Conservation (phyloP, 2,888 invertebrate species). For the Lycaena phlaeas region DNA sequence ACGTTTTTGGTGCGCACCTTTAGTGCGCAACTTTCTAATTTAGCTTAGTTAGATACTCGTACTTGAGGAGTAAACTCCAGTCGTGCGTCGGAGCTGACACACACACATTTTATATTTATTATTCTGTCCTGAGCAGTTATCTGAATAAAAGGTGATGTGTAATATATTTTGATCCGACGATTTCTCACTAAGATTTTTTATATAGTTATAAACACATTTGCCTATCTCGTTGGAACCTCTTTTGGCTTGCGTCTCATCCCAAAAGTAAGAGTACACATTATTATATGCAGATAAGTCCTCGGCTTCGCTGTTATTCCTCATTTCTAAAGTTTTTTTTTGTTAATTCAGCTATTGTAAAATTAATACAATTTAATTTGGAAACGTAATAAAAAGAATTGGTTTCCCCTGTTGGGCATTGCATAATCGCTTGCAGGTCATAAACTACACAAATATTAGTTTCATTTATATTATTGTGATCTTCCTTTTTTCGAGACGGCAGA, state of each 20-base stretch:
- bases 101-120: no score
- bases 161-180: background rate
- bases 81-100: no score
- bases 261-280: slow-evolving; percentile 9
- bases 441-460: background rate
- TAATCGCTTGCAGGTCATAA: background rate
- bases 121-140: slow-evolving; percentile 20
- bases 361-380: background rate
- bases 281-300: slow-evolving; percentile 9
- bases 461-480: background rate
- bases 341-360: slow-evolving; percentile 13
- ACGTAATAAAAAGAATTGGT: background rate
- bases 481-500: background rate
- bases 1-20: no score
- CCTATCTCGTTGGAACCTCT: slow-evolving; percentile 21
- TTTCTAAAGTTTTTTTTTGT: slow-evolving; percentile 5
- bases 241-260: slow-evolving; percentile 18
- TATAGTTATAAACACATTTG: slow-evolving; percentile 12
- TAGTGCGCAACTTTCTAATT: no score
- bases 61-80: no score
- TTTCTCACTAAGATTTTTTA: slow-evolving; percentile 1
- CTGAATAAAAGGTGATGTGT: slow-evolving; percentile 19
- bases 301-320: no score
- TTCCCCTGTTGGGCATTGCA: slow-evolving; percentile 2
- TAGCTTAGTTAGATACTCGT: no score